Evolutionary conservation across 1,140 invertebrate species (phyloP), one percentile per base, ranked within the genome.

Genomic region (Melitaea cinxia): DNA sequence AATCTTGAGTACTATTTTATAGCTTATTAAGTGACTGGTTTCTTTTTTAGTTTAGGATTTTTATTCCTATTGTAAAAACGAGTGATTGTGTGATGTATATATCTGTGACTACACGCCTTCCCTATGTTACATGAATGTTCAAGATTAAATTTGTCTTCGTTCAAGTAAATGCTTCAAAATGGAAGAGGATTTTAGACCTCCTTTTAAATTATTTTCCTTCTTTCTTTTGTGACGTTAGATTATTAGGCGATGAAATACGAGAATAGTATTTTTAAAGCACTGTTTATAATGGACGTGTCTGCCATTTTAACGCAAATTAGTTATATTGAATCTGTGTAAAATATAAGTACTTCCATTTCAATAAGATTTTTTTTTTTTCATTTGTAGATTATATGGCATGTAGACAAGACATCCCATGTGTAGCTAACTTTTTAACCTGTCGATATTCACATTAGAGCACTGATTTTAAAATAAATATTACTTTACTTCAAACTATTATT

Each of bases 11-110:
- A 83, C 77, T 88, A 88, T 83, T 75, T 82, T 83, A 79, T 86
- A 86, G 82, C 77, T 87, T 78, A 82, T 82, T 89, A 85, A 90
- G 86, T 83, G 88, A 89, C 86, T 89, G 88, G 83, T 85, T 87
- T 88, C 83, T 71, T 83, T 81, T 85, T 87, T 86, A 88, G 78
- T 85, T 87, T 88, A 87, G 81, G 73, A 75, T 70, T 73, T 82
- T 85, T 84, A 85, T 88, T 88, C 81, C 83, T 88, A 88, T 82
- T 89, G 80, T 91, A 88, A 84, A 88, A 82, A 85, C 75, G 87
- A 86, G 85, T 88, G 86, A 79, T 78, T 88, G 88, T 86, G 88
- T 86, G 80, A 79, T 90, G 85, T 89, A 86, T 85, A 88, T 86
- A 85, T 72, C 57, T 73, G 77, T 75, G 76, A 73, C 74, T 79